Percentiles rank a stretch among this genome's conserved stretches.
These are phyloP conservation scores for Caerostris darwini DNA, from an alignment of 1,140 invertebrate genomes.

Conservation along the genomic window DNA sequence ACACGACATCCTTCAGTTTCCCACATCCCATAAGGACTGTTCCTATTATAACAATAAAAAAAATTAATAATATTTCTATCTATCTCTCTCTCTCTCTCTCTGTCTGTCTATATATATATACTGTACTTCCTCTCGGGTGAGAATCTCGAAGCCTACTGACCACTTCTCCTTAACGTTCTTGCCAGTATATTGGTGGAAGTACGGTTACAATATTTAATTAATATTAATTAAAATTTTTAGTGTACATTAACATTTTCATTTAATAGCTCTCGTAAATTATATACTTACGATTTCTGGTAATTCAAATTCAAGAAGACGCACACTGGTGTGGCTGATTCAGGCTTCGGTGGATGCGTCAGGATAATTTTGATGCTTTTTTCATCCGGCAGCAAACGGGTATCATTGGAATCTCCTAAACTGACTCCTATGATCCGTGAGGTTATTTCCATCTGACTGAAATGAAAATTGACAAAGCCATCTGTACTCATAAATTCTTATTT, in stretches of 20 bases:
- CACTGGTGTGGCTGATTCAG: not conserved
- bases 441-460: not conserved
- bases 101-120: too few relatives aligned
- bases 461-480: too few relatives aligned
- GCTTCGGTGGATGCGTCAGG: not conserved
- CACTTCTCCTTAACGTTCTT: too few relatives aligned
- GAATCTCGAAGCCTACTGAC: too few relatives aligned
- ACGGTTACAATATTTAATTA: too few relatives aligned
- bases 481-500: too few relatives aligned
- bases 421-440: slow-evolving; percentile 17
- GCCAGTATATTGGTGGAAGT: too few relatives aligned
- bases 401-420: not conserved
- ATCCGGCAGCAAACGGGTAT: not conserved
- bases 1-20: slow-evolving; percentile 88
- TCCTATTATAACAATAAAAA: not conserved
- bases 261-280: not conserved
- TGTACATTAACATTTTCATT: too few relatives aligned
- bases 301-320: slow-evolving; percentile 54
- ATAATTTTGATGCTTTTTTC: not conserved
- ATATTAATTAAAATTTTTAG: too few relatives aligned
- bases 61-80: not conserved
- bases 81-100: too few relatives aligned
- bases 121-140: too few relatives aligned
- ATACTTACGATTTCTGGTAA: not conserved
- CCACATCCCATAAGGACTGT: slow-evolving; percentile 31